Evolutionary conservation across 2,797 vertebrate genomes (phyloP).

Genomic region (Scomberomorus guttatus): DNA sequence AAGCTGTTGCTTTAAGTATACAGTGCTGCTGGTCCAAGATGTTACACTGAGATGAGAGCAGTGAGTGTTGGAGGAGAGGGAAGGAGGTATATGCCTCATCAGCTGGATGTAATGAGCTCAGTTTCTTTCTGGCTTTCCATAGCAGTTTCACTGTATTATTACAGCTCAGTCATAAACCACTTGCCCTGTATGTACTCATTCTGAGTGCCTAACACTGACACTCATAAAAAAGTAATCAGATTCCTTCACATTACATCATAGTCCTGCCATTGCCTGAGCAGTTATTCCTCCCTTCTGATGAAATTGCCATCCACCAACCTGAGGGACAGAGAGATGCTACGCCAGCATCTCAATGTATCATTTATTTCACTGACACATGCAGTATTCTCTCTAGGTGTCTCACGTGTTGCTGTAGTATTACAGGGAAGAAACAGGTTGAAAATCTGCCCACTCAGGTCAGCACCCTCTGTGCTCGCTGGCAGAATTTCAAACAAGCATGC

Average conservation of each 20-base stretch:
- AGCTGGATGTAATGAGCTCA: constrained; percentile 6
- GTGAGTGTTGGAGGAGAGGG: constrained; percentile 10
- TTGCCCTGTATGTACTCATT: background rate
- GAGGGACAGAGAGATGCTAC: background rate
- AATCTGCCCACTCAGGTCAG: background rate
- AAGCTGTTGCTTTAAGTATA: constrained; percentile 43
- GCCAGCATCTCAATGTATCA: background rate
- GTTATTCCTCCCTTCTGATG: background rate
- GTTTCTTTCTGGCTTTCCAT: constrained; percentile 6
- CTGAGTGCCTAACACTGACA: background rate
- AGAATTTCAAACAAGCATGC: background rate
- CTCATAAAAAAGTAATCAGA: background rate
- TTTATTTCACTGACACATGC: background rate
- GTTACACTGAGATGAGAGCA: constrained; percentile 27
- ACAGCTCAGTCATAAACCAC: background rate
- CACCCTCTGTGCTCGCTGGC: constrained; percentile 7
- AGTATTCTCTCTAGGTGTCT: background rate
- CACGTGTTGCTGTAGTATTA: constrained; percentile 1
- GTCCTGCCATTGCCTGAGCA: background rate
- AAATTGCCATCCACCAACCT: background rate
- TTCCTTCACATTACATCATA: background rate
- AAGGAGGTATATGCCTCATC: constrained; percentile 14
- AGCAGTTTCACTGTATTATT: background rate
- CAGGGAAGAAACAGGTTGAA: background rate
- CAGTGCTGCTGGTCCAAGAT: constrained; percentile 20